Conservation (phyloP, 2,113 vertebrate genomes). For the Hippocampus zosterae region DNA sequence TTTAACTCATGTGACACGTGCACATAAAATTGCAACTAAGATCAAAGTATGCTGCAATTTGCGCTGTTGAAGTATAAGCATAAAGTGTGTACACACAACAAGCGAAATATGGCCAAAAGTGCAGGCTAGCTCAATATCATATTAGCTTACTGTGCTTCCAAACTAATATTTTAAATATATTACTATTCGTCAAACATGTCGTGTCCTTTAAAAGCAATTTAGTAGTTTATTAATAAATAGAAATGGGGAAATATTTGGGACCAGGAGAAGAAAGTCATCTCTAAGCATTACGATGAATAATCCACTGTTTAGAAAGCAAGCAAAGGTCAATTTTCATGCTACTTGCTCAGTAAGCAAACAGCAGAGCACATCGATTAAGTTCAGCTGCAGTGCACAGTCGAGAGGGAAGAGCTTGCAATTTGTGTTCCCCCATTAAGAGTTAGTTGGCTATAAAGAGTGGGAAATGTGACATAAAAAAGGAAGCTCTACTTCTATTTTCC, state of each 20-base stretch:
- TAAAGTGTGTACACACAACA: conserved; percentile 6
- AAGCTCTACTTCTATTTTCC: conserved; percentile 28
- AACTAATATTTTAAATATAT: conserved; percentile 33
- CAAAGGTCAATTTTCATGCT: conserved; percentile 72
- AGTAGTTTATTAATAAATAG: conserved; percentile 11
- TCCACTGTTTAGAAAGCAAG: conserved; percentile 69
- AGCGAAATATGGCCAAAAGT: conserved; percentile 4
- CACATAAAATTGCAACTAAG: neutral
- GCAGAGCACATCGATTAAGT: conserved; percentile 57
- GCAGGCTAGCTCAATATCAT: conserved; percentile 21
- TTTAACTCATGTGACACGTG: neutral
- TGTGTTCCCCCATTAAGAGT: conserved; percentile 14
- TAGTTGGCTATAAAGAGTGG: conserved; percentile 24
- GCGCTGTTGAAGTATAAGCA: neutral
- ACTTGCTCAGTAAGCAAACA: conserved; percentile 59
- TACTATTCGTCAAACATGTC: conserved; percentile 33
- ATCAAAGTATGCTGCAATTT: neutral
- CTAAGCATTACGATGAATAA: conserved; percentile 63
- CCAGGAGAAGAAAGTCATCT: conserved; percentile 49
- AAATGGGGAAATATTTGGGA: conserved; percentile 35
- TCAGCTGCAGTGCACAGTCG: conserved; percentile 38
- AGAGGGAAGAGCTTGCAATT: conserved; percentile 44
- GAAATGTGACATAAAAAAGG: conserved; percentile 43
- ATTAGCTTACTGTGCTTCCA: conserved; percentile 29
- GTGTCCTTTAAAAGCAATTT: conserved; percentile 29